These are phyloP conservation scores for Chaitophorus viminalis DNA, from an alignment of 2,888 invertebrate species.

Conservation along the genomic window DNA sequence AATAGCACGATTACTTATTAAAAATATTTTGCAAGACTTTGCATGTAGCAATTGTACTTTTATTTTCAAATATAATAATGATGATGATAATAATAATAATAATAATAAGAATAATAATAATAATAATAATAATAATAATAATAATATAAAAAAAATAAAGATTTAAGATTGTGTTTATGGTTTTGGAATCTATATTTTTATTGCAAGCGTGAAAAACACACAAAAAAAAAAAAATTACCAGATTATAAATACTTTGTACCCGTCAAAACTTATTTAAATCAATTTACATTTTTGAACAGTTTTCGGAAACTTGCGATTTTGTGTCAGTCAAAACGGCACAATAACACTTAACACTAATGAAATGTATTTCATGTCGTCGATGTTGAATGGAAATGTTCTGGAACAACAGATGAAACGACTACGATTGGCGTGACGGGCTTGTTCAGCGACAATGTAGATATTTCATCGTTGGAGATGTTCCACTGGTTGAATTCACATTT, in stretches of 20 bases:
- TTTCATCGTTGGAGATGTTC: constrained; percentile 18
- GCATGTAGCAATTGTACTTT: neutral
- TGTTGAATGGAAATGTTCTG: constrained; percentile 38
- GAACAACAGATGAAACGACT: constrained; percentile 39
- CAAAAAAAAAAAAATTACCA: neutral
- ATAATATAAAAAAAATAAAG: neutral
- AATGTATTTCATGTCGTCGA: constrained; percentile 37
- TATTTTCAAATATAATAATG: neutral
- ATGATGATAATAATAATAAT: too few relatives aligned
- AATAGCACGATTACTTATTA: constrained; percentile 26
- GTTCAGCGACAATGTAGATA: constrained; percentile 8
- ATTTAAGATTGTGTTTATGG: neutral
- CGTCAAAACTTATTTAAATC: constrained; percentile 28
- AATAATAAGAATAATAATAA: too few relatives aligned
- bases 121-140: too few relatives aligned
- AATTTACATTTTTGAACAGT: constrained; percentile 19
- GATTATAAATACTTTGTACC: constrained; percentile 11
- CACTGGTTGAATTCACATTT: constrained; percentile 18
- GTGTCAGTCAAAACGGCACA: constrained; percentile 18
- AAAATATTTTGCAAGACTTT: constrained; percentile 11
- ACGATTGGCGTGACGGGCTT: constrained; percentile 42
- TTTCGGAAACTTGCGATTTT: constrained; percentile 4
- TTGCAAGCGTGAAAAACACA: neutral
- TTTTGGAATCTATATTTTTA: neutral
- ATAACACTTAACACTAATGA: constrained; percentile 44